Evolutionary conservation across 1,140 invertebrate genomes (phyloP), one percentile per base, ranked within the genome.

Genomic region (Schlechtendalia chinensis): DNA sequence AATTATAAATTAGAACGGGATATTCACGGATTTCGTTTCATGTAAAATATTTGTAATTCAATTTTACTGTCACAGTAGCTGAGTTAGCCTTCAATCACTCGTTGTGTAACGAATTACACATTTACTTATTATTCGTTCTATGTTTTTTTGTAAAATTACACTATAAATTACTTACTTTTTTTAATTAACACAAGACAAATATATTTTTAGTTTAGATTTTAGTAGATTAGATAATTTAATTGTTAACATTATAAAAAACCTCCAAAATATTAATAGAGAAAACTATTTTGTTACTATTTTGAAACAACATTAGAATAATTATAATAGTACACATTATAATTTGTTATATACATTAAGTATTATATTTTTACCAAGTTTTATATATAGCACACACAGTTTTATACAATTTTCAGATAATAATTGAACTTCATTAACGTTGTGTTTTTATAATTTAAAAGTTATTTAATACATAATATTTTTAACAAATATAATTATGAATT

Each of bases 21-120:
- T 39, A 39, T 47, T 45, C 47, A n/a, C 22, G 32, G n/a, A 45
- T 47, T 69, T 69, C 45, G n/a, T 69, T 69, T 14, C 11, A 16
- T 12, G n/a, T 24, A 69, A 45, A 69, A 47, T 47, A 14, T 69
- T 69, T 69, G 16, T 69, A 47, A 69, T 69, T 69, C 47, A 1
- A 69, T 69, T 69, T 69, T n/a, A 47, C 27, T 69, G 65, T 47
- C 39, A 69, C 67, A 69, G 67, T 50, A 10, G 1, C 16, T 27
- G 67, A 24, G 39, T 50, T 69, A 47, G 22, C 65, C 65, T 69
- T 69, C 65, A 69, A 69, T 69, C 47, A 69, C 14, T 24, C 17
- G 8, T 69, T 69, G 65, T 69, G 67, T 50, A 69, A 69, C 22
- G 22, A 50, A 50, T 69, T 69, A 69, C 22, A 27, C 67, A 50